phyloP scores from a whole-genome alignment of 2,888 invertebrate genomes.

The Drosophila atripex region DNA sequence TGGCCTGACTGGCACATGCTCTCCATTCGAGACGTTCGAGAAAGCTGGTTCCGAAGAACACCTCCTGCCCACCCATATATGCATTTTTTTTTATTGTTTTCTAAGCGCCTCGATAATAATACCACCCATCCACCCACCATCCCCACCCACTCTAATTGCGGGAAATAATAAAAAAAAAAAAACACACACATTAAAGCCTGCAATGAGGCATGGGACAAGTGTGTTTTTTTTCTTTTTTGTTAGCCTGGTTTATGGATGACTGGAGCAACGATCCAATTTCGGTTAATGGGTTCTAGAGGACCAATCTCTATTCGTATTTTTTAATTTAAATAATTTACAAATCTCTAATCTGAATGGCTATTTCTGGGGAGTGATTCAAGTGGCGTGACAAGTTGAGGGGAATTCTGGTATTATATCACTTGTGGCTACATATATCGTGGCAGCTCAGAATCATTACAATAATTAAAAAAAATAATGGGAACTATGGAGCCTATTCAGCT shows the following conservation, averaged over 20 bases:
- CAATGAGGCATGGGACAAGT: background rate
- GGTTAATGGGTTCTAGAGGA: background rate
- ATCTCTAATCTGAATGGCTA: too few relatives aligned
- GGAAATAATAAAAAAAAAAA: background rate
- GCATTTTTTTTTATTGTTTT: background rate
- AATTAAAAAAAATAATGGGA: too few relatives aligned
- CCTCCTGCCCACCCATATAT: too few relatives aligned
- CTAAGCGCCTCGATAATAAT: background rate
- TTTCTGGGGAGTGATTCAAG: too few relatives aligned
- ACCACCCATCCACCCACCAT: background rate
- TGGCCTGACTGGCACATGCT: background rate
- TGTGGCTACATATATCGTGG: too few relatives aligned
- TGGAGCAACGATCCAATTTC: constrained; percentile 17
- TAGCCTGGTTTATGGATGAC: constrained; percentile 17
- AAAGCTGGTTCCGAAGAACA: background rate
- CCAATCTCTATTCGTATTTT: too few relatives aligned
- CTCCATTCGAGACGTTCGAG: background rate
- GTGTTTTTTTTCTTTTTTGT: background rate
- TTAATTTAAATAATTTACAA: background rate
- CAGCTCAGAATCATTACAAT: too few relatives aligned
- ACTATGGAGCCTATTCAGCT: too few relatives aligned
- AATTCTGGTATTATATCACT: too few relatives aligned
- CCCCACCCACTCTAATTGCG: background rate
- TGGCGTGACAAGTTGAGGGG: too few relatives aligned
- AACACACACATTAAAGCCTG: background rate